Evolutionary conservation across 1,140 invertebrate species (phyloP), one percentile per base, ranked within the genome.

Genomic region (Pollicipes pollicipes): DNA sequence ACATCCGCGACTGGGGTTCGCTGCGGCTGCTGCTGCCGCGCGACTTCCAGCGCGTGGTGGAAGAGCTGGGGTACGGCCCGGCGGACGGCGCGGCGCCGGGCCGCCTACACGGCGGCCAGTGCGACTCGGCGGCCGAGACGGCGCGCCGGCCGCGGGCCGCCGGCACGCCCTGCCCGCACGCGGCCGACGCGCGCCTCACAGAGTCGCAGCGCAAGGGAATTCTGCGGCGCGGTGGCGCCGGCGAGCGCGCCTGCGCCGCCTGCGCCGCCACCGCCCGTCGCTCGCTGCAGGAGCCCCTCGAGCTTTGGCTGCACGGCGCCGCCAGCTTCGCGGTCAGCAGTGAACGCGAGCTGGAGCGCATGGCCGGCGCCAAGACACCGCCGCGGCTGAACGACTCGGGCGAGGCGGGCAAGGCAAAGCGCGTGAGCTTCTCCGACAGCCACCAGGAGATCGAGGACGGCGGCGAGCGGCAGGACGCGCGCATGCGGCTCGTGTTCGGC

Each of bases 1-100:
- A 94, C 76, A 87, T 95, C 17, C 85, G 86, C 76, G 93, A 96
- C 77, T 95, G 92, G 92, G 90, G 93, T 76, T 94, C 90, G 0
- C 80, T 96, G 45, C 91, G 89, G 72, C 88, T 94, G 69, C 81
- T 96, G 28, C 78, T 96, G 64, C 93, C 92, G 0, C 45, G 45
- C 21, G 13, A 58, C 13, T 58, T 58, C 45, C 45, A 58, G 45
- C 45, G 24, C 13, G 45, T 58, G 45, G 45, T 58, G 13, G 45
- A 58, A 10, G 45, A 58, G 45, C 45, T 58, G 13, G 45, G 45
- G 13, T 58, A 58, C 21, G 6, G 45, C 45, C 2, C 45, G 6
- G 8, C 6, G 45, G 45, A 58, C 13, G 17, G 13, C 45, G 6
- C 10, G 13, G 21, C 6, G 6, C 13, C 45, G 13, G 17, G 45